Evolutionary conservation across 2,113 vertebrate species (phyloP), one percentile per base, ranked within the genome.

Genomic region (Monarcha castaneiventris): DNA sequence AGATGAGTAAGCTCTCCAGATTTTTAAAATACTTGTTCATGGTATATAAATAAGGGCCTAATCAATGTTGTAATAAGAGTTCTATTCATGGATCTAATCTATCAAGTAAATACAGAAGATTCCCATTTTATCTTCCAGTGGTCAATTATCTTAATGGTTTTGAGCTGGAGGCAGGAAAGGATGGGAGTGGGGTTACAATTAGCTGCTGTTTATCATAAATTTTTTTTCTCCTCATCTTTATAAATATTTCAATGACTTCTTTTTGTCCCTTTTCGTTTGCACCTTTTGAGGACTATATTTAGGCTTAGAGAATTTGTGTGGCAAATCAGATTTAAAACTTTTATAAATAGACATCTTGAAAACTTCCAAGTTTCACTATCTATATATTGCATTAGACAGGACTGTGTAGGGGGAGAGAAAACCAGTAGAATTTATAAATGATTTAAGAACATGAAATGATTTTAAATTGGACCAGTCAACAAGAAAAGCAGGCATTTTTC

Each of bases 241-340:
- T 94, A 80, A 95, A 90, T 95, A 77, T 93, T 95, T 91, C 59
- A 96, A 18, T n/a, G 55, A 33, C 33, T 85, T 91, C 46, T 91
- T 94, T 95, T 92, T 87, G 72, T 84, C 52, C 20, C 10, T 90
- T 96, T 83, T 87, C 33, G 81, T 97, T 96, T 95, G 20, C 61
- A 88, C 59, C 59, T 90, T 90, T 83, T 62, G 89, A 90, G 29
- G 69, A 69, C 78, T 93, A 67, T 79, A 91, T 94, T 90, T 88
- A 90, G 46, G 30, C 67, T 75, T 67, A 84, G 43, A 52, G 79
- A 85, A 77, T 77, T 61, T 84, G 16, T 89, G 59, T 89, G 41
- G 21, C 21, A 82, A 89, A 94, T 83, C 49, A 63, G 25, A 79
- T 89, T 92, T 89, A 91, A 89, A 96, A 74, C 32, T 94, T 83